phyloP scores from a whole-genome alignment of 2,797 vertebrate genomes.

The Neostethus bicornis region DNA sequence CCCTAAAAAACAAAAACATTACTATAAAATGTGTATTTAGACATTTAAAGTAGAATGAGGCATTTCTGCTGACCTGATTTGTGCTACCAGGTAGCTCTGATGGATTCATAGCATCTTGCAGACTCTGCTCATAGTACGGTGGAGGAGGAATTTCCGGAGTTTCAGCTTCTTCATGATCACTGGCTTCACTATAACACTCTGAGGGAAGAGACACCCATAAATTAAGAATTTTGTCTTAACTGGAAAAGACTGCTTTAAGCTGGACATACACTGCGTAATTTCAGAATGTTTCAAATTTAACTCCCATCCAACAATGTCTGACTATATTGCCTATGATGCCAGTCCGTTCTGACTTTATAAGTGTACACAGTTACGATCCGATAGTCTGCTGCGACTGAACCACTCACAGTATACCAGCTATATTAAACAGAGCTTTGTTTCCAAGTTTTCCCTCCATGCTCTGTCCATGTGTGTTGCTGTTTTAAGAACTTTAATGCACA shows the following conservation, averaged over 20 bases:
- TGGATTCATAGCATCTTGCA: conserved; percentile 60
- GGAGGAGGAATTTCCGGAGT: conserved; percentile 82
- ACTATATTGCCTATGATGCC: too few relatives aligned
- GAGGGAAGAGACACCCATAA: not conserved
- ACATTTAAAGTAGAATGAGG: not conserved
- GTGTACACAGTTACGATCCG: too few relatives aligned
- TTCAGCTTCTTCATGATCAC: conserved; percentile 93
- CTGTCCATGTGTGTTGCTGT: too few relatives aligned
- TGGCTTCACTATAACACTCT: conserved; percentile 97
- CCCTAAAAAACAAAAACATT: conserved; percentile 56
- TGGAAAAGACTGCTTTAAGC: too few relatives aligned
- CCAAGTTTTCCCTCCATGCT: too few relatives aligned
- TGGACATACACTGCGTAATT: not conserved
- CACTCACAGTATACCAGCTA: too few relatives aligned
- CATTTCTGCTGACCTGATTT: conserved; percentile 64
- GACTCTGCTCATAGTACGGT: conserved; percentile 78
- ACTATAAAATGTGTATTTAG: not conserved
- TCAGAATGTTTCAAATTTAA: too few relatives aligned
- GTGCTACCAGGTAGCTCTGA: conserved; percentile 58
- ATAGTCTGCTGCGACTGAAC: too few relatives aligned
- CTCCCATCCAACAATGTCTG: too few relatives aligned
- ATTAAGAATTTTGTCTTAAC: not conserved
- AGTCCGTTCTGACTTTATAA: too few relatives aligned
- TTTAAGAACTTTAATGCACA: too few relatives aligned
- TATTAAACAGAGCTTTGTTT: too few relatives aligned